Evolutionary conservation across 2,888 invertebrate species (phyloP).

Genomic region (Anthoptus insignis): DNA sequence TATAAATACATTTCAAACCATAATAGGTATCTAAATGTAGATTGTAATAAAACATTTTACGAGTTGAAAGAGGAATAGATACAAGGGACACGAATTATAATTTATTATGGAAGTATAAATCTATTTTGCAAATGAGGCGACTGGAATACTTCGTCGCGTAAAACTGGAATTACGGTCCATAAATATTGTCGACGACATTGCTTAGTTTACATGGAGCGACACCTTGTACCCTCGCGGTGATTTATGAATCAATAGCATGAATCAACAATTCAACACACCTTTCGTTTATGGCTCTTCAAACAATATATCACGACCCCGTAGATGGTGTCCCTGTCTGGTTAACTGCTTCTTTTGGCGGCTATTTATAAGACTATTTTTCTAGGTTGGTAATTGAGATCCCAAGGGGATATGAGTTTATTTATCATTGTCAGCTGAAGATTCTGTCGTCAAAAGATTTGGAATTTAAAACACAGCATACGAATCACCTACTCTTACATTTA

Average conservation of each 20-base stretch:
- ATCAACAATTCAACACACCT: not conserved
- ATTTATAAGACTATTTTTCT: too few relatives aligned
- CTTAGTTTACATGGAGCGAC: not conserved
- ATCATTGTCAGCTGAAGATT: too few relatives aligned
- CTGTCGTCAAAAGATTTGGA: too few relatives aligned
- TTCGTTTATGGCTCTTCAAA: too few relatives aligned
- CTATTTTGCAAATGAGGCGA: constrained; percentile 27
- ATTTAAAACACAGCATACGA: too few relatives aligned
- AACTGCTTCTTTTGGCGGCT: too few relatives aligned
- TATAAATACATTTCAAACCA: too few relatives aligned
- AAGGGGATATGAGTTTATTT: too few relatives aligned
- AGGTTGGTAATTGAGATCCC: too few relatives aligned
- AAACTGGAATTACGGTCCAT: constrained; percentile 18
- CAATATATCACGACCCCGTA: not conserved
- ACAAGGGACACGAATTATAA: constrained; percentile 19
- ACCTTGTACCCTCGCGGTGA: not conserved
- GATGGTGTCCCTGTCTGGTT: not conserved
- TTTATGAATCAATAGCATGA: not conserved
- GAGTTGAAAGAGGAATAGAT: constrained; percentile 10
- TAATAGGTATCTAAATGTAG: too few relatives aligned
- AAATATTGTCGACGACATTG: constrained; percentile 10
- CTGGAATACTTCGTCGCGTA: constrained; percentile 10
- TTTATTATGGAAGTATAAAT: constrained; percentile 17
- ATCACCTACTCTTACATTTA: too few relatives aligned
- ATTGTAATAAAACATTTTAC: constrained; percentile 28